A percentile compares a stretch with the other conserved stretches of the same genome.
Evolutionary conservation across 2,113 vertebrate species (phyloP).

Genomic region (Cisticola juncidis): DNA sequence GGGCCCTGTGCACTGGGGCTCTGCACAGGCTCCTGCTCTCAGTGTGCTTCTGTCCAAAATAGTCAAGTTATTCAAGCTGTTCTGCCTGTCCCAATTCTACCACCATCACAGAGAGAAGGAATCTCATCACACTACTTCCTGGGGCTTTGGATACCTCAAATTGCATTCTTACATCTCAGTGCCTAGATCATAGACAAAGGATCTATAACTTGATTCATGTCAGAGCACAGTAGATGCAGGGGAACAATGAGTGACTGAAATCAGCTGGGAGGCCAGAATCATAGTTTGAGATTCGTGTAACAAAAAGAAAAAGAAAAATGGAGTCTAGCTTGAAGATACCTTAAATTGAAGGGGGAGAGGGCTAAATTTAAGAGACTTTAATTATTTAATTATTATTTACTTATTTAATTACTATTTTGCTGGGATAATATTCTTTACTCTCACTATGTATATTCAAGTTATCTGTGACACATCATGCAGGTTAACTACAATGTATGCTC

Average conservation of each 20-base stretch:
- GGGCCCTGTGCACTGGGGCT: neutral
- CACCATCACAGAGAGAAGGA: neutral
- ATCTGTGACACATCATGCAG: neutral
- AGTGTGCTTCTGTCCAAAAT: neutral
- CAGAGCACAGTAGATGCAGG: neutral
- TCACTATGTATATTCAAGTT: neutral
- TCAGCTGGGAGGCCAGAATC: neutral
- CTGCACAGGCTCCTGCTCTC: neutral
- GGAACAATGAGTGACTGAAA: neutral
- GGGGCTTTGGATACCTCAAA: neutral
- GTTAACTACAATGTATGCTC: neutral
- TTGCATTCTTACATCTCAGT: neutral
- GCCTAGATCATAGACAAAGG: neutral
- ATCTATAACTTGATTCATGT: neutral
- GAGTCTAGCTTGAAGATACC: neutral
- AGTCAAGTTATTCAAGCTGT: accelerated
- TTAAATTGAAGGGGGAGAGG: neutral
- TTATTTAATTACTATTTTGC: neutral
- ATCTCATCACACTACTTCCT: accelerated
- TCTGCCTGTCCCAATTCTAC: neutral
- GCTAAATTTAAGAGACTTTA: neutral
- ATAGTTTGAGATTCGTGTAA: neutral
- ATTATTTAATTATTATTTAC: neutral
- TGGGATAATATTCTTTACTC: neutral
- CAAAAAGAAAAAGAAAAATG: neutral